Conservation (phyloP, 2,888 invertebrate species). For the Cyclophora albipunctata region DNA sequence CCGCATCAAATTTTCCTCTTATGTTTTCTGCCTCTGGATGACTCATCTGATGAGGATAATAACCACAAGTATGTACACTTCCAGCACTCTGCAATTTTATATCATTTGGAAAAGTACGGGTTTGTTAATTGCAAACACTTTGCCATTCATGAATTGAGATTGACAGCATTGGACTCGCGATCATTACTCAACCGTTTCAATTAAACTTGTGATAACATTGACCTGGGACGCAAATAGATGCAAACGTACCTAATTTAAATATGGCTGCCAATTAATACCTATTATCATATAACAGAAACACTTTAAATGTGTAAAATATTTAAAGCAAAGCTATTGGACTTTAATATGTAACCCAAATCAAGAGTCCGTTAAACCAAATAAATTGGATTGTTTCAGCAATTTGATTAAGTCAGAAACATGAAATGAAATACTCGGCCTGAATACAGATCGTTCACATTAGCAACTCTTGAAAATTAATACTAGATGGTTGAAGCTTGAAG, state of each 20-base stretch:
- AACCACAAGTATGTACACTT: neutral
- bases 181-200: constrained; percentile 41
- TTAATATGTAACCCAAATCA: too few species aligned
- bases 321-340: too few species aligned
- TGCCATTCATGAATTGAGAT: constrained; percentile 36
- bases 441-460: constrained; percentile 33
- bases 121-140: constrained; percentile 29
- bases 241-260: constrained; percentile 20
- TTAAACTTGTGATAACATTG: constrained; percentile 53
- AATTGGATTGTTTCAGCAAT: too few species aligned
- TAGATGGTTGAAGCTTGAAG: constrained; percentile 23
- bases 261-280: constrained; percentile 14
- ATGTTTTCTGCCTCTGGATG: constrained; percentile 4
- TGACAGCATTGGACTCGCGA: constrained; percentile 32
- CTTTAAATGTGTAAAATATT: too few species aligned
- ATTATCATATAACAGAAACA: neutral
- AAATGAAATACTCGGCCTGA: constrained; percentile 10
- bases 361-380: too few species aligned
- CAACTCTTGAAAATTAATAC: constrained; percentile 11
- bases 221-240: constrained; percentile 47
- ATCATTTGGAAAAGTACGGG: constrained; percentile 32
- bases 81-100: constrained; percentile 9
- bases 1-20: neutral
- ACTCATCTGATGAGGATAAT: constrained; percentile 9
- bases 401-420: too few species aligned